Evolutionary conservation across 2,888 invertebrate genomes (phyloP), one percentile per base, ranked within the genome.

Genomic region (Drosophila mercatorum): DNA sequence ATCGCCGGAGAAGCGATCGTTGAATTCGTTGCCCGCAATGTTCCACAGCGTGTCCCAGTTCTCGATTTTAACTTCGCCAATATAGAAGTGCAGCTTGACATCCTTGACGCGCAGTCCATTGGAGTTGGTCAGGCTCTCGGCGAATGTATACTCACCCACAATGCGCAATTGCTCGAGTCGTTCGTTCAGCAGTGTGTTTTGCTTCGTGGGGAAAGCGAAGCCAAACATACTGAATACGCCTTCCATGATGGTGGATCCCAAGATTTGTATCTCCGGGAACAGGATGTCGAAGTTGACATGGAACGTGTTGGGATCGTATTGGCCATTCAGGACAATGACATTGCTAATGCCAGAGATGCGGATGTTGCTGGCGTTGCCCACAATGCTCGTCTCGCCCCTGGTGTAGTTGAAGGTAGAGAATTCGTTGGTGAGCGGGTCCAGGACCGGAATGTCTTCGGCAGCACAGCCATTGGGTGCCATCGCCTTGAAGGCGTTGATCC

Each of bases 381-480:
- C 57, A 10, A 86, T 5, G 6, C 78, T 68, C 26, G 65, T 78
- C 17, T 79, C 68, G 3, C 72, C 70, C 52, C 41, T 65, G n/a
- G 56, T 61, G 22, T 40, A 22, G 52, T 71, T 53, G 36, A 73
- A 73, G 10, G 51, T 22, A 38, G 62, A 56, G 52, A 69, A 78
- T 5, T 74, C 63, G 17, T 47, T 41, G n/a, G 34, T 74, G 34
- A 73, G 38, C 0, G 91, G 91, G 6, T 80, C 89, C 60, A 91
- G 26, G 1, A 75, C 69, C 0, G 91, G 90, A 2, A 91, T 65
- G 3, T 64, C 55, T 7, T 73, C 43, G 0, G 69, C 22, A 0
- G 81, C 52, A 72, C 76, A 89, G 40, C 91, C 91, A 41, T 90
- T 91, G 11, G 90, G 89, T 80, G 88, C 85, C 12, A 90, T 73